Conservation (phyloP, 2,888 invertebrate genomes). For the Lobophora halterata region DNA sequence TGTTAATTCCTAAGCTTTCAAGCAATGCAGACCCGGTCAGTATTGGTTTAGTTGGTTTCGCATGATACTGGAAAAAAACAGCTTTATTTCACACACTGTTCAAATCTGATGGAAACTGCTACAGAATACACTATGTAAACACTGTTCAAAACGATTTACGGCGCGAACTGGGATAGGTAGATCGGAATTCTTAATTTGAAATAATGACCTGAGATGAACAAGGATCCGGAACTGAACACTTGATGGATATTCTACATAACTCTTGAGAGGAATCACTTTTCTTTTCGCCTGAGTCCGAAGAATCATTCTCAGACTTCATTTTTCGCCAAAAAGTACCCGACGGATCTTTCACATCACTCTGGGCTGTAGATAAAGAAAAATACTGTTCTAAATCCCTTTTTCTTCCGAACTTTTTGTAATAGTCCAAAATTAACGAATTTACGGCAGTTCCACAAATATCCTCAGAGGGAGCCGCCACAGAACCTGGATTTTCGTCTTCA, state of each 20-base stretch:
- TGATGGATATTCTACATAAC: conserved; percentile 68
- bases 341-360: conserved; percentile 64
- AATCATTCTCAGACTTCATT: conserved; percentile 67
- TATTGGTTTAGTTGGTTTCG: conserved; percentile 14
- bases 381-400: conserved; percentile 85
- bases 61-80: conserved; percentile 16
- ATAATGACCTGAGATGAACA: conserved; percentile 52
- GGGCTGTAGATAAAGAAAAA: conserved; percentile 77
- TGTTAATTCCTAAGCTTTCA: conserved; percentile 20
- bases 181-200: no score
- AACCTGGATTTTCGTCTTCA: conserved; percentile 34
- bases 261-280: conserved; percentile 65
- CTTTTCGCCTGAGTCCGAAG: conserved; percentile 65
- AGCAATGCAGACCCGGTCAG: conserved; percentile 17
- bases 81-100: no score
- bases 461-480: conserved; percentile 29
- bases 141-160: no score
- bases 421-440: conserved; percentile 79
- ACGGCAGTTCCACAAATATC: conserved; percentile 49
- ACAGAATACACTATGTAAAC: no score
- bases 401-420: conserved; percentile 85
- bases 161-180: no score
- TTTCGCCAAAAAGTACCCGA: conserved; percentile 67
- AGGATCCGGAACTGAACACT: conserved; percentile 59
- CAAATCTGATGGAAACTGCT: no score